Evolutionary conservation across 2,888 invertebrate genomes (phyloP).

Genomic region (Branchellion lobata): DNA sequence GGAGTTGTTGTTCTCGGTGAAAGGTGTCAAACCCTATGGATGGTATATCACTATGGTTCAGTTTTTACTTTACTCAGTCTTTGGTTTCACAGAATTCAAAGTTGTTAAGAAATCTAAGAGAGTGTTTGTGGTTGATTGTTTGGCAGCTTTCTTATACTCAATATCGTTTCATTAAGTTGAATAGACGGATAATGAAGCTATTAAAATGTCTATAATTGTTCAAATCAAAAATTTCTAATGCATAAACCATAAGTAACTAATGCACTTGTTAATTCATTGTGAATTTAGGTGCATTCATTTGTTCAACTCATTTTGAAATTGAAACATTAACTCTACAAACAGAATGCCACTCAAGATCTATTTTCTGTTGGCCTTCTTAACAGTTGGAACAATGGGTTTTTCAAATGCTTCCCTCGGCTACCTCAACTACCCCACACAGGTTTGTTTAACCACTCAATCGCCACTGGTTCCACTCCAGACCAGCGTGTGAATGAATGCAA

Average conservation of each 20-base stretch:
- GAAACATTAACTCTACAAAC: conserved; percentile 50
- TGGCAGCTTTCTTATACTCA: no score
- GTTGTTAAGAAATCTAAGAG: conserved; percentile 67
- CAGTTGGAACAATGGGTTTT: conserved; percentile 91
- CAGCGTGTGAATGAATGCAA: no score
- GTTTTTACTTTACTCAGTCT: conserved; percentile 79
- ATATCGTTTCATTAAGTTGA: no score
- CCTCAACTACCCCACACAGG: conserved; percentile 84
- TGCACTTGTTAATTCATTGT: no score
- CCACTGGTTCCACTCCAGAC: no score
- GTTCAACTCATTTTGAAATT: no score
- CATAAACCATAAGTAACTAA: no score
- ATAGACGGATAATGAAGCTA: no score
- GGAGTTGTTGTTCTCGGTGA: conserved; percentile 87
- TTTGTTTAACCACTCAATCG: not conserved
- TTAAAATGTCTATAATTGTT: no score
- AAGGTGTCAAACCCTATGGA: conserved; percentile 83
- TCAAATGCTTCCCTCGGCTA: conserved; percentile 91
- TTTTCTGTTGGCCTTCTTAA: conserved; percentile 77
- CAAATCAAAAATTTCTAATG: no score
- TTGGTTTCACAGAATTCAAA: conserved; percentile 75
- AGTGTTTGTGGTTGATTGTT: conserved; percentile 61
- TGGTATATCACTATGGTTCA: conserved; percentile 89
- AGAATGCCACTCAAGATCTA: conserved; percentile 83
- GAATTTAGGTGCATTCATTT: no score